Conservation (phyloP, 2,888 invertebrate species). For the Oeneis ivallda region DNA sequence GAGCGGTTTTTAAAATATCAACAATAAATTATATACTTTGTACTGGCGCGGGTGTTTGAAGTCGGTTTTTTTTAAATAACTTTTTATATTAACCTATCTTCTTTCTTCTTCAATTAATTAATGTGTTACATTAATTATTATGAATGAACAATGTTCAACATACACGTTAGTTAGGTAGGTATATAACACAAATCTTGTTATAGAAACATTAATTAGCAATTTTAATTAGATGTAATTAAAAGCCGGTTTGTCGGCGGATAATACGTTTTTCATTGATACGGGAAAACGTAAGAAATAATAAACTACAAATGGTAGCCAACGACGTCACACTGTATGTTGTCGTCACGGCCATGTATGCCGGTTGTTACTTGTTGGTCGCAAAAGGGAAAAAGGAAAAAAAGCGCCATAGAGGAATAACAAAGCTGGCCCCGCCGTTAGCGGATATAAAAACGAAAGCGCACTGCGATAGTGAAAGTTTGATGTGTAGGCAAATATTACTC, state of each 20-base stretch:
- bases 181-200: slow-evolving; percentile 5
- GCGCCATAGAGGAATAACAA: slow-evolving; percentile 63
- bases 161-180: background rate
- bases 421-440: slow-evolving; percentile 62
- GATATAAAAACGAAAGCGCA: slow-evolving; percentile 80
- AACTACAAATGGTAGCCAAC: background rate
- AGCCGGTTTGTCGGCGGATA: slow-evolving; percentile 1
- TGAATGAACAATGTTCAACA: slow-evolving; percentile 2
- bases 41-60: too few species aligned
- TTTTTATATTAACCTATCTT: too few species aligned
- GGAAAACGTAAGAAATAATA: slow-evolving; percentile 6
- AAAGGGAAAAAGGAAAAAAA: slow-evolving; percentile 52
- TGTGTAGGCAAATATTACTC: slow-evolving; percentile 81
- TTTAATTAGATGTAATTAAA: slow-evolving; percentile 15
- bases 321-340: slow-evolving; percentile 13
- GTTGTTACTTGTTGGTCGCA: slow-evolving; percentile 43
- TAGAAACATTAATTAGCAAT: slow-evolving; percentile 14
- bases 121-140: slow-evolving; percentile 8
- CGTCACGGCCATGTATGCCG: slow-evolving; percentile 43
- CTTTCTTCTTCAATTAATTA: too few species aligned
- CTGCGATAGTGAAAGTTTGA: slow-evolving; percentile 80
- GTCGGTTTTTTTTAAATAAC: too few species aligned
- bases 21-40: too few species aligned
- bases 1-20: too few species aligned
- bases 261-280: slow-evolving; percentile 10